These are phyloP conservation scores for Hypsopygia costalis DNA, from an alignment of 2,888 invertebrate species.

Conservation along the genomic window DNA sequence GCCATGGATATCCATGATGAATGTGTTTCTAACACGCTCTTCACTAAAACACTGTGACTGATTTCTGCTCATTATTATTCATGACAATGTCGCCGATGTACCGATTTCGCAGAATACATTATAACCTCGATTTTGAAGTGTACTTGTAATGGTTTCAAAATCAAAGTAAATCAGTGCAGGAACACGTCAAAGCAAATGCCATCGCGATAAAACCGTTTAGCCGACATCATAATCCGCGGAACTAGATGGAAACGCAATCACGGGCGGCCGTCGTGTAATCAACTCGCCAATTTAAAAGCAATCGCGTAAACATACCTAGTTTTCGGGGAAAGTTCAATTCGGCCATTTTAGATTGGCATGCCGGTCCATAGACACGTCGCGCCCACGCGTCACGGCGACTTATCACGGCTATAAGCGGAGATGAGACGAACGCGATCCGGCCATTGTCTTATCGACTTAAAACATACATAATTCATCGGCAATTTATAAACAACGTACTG, in stretches of 20 bases:
- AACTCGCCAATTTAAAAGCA: constrained; percentile 27
- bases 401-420: constrained; percentile 28
- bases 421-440: constrained; percentile 38
- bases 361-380: constrained; percentile 13
- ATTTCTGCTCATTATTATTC: too few species aligned
- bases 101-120: too few species aligned
- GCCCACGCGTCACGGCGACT: constrained; percentile 18
- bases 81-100: too few species aligned
- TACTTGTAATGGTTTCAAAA: too few species aligned
- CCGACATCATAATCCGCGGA: background rate
- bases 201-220: too few species aligned
- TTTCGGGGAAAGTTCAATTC: constrained; percentile 36
- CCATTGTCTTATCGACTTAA: constrained; percentile 18
- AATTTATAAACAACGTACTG: constrained; percentile 5
- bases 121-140: too few species aligned
- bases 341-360: constrained; percentile 25
- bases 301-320: constrained; percentile 29
- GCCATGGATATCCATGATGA: too few species aligned
- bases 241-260: constrained; percentile 18
- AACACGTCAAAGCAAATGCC: too few species aligned
- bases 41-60: too few species aligned
- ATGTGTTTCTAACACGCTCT: too few species aligned
- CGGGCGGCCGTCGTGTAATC: constrained; percentile 22
- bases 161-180: too few species aligned
- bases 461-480: constrained; percentile 12